Evolutionary conservation across 2,888 invertebrate species (phyloP).

Genomic region (Rhingia campestris): DNA sequence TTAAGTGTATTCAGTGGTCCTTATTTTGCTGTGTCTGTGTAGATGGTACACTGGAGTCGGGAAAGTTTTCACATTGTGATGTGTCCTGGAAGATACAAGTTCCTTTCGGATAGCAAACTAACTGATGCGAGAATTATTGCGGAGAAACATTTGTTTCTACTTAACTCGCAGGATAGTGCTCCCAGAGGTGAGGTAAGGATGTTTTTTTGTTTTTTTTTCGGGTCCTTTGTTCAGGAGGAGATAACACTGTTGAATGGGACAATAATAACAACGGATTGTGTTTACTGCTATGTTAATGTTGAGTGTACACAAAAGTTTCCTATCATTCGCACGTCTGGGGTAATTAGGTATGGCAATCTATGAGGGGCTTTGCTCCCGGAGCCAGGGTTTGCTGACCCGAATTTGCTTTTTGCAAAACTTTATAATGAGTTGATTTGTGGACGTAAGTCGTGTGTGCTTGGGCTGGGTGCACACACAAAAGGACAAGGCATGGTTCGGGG

Average conservation of each 20-base stretch:
- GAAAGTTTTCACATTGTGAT: constrained; percentile 24
- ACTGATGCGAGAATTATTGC: constrained; percentile 41
- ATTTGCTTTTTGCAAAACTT: constrained; percentile 2
- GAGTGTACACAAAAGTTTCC: constrained; percentile 39
- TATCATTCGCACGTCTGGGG: constrained; percentile 1
- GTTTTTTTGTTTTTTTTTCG: background rate
- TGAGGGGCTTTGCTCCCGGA: constrained; percentile 3
- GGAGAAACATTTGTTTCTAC: constrained; percentile 12
- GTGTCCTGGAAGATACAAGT: background rate
- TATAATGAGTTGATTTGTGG: constrained; percentile 12
- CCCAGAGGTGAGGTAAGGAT: constrained; percentile 4
- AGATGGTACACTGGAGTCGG: background rate
- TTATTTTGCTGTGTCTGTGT: background rate
- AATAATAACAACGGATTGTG: constrained; percentile 31
- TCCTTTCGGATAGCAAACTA: constrained; percentile 2
- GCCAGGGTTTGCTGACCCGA: constrained; percentile 2
- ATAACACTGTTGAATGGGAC: constrained; percentile 32
- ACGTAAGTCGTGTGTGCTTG: background rate
- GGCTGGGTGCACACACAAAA: too few species aligned
- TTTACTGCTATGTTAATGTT: constrained; percentile 61
- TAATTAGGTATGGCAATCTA: constrained; percentile 63
- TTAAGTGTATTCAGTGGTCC: background rate
- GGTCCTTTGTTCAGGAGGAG: background rate
- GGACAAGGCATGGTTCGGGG: too few species aligned
- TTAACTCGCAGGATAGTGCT: background rate